A percentile compares a stretch with the other conserved stretches of the same genome.
Conservation (phyloP, 1,140 invertebrate species). For the Drosophila dunni region DNA sequence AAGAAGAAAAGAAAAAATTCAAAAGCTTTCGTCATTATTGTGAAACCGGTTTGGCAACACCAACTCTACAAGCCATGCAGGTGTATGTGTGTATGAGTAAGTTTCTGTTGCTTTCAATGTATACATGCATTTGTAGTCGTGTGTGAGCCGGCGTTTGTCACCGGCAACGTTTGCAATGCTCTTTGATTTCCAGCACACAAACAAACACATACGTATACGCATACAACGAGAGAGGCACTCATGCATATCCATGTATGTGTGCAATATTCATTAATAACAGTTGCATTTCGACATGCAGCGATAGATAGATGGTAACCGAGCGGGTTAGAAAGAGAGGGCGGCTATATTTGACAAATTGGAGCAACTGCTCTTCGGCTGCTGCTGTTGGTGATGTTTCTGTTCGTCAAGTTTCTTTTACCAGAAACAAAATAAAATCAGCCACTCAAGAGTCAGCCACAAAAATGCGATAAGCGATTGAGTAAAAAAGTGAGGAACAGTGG, state of each 20-base stretch:
- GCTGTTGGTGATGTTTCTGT: conserved; percentile 8
- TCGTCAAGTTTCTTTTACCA: conserved; percentile 26
- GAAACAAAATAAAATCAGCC: conserved; percentile 1
- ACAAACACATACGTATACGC: neutral
- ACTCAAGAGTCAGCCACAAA: conserved; percentile 9
- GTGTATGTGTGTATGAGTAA: conserved; percentile 11
- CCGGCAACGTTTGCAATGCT: conserved; percentile 25
- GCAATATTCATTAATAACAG: conserved; percentile 25
- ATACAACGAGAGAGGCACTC: neutral
- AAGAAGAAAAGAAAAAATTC: conserved; percentile 32
- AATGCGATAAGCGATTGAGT: conserved; percentile 7
- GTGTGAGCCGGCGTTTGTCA: conserved; percentile 47
- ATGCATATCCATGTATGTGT: neutral
- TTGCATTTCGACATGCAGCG: conserved; percentile 35
- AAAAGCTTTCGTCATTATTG: conserved; percentile 36
- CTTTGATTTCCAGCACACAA: conserved; percentile 26
- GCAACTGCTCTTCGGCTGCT: conserved; percentile 8
- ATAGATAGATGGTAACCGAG: neutral
- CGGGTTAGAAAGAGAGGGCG: conserved; percentile 5
- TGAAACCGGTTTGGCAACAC: conserved; percentile 43
- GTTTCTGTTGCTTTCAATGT: neutral
- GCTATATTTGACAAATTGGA: conserved; percentile 28
- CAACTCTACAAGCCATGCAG: conserved; percentile 21
- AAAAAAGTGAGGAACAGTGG: conserved; percentile 16
- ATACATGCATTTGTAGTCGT: conserved; percentile 5